phyloP scores from a whole-genome alignment of 1,140 invertebrate species.

The Amphibalanus amphitrite region DNA sequence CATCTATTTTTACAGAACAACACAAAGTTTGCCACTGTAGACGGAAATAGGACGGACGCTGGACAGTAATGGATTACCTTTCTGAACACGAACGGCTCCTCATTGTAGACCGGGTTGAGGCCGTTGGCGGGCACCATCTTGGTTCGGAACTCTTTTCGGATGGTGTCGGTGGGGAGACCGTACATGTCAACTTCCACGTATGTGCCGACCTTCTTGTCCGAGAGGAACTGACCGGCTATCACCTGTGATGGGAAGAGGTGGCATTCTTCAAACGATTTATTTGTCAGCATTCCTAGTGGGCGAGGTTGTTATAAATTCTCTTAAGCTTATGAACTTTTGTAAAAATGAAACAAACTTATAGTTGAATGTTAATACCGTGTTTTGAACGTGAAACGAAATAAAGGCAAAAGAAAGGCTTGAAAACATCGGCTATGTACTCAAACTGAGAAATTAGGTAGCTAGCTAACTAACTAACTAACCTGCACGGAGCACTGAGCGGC shows the following conservation, averaged over 20 bases:
- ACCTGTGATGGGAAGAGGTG: constrained; percentile 38
- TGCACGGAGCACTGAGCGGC: constrained; percentile 95
- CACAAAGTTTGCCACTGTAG: not conserved
- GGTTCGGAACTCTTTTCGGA: constrained; percentile 93
- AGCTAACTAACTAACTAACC: no score
- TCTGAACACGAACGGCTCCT: constrained; percentile 93
- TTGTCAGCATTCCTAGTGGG: no score
- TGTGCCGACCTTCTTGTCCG: constrained; percentile 95
- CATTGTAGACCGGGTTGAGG: constrained; percentile 93
- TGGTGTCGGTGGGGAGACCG: constrained; percentile 95
- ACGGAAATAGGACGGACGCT: not conserved
- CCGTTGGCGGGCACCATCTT: constrained; percentile 90
- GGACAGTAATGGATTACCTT: constrained; percentile 42
- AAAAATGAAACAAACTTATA: no score
- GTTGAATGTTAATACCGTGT: no score
- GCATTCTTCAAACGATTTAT: no score
- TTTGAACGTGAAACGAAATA: no score
- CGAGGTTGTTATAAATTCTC: no score
- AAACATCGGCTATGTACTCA: no score
- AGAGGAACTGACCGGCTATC: constrained; percentile 98
- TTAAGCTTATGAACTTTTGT: no score
- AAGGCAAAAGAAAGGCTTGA: no score
- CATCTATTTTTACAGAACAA: not conserved
- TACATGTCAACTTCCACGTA: constrained; percentile 99
- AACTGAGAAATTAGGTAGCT: no score